Evolutionary conservation across 23 tunicate species (phyloP).

Genomic region (Clavelina lepadiformis): DNA sequence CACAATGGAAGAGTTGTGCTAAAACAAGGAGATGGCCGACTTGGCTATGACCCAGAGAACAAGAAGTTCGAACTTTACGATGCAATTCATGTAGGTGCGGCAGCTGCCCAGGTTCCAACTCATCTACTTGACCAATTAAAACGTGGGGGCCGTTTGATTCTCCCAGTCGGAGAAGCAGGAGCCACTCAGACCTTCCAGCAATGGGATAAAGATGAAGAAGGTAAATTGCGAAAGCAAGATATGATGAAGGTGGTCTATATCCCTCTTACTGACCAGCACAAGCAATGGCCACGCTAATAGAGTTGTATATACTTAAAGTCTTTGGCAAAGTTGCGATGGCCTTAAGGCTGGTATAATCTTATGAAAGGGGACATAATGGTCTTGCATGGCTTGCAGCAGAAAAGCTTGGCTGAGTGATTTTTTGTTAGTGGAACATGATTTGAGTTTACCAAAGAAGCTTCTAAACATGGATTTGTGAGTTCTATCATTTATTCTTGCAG

Average conservation of each 20-base stretch:
- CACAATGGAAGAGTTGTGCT: slow-evolving; percentile 46
- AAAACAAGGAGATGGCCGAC: slow-evolving; percentile 70
- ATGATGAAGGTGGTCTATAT: slow-evolving; percentile 89
- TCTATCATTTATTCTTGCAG: too few species aligned
- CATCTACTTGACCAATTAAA: slow-evolving; percentile 68
- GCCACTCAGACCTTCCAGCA: slow-evolving; percentile 84
- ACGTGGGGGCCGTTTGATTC: slow-evolving; percentile 68
- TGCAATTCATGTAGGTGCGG: slow-evolving; percentile 98
- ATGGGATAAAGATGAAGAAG: slow-evolving; percentile 79
- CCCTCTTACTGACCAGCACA: slow-evolving; percentile 82
- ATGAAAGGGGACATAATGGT: too few species aligned
- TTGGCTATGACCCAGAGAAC: slow-evolving; percentile 82
- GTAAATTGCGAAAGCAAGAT: slow-evolving; percentile 42
- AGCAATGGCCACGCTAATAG: slow-evolving; percentile 84
- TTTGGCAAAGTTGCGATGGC: too few species aligned
- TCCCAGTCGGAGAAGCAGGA: slow-evolving; percentile 88
- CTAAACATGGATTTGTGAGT: too few species aligned
- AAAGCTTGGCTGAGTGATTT: too few species aligned
- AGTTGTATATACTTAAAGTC: too few species aligned
- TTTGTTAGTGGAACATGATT: too few species aligned
- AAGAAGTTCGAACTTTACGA: slow-evolving; percentile 58
- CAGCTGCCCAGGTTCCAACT: slow-evolving; percentile 78
- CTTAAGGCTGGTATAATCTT: too few species aligned
- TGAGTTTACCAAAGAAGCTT: too few species aligned
- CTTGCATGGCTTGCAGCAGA: too few species aligned